Conservation (phyloP, 2,888 invertebrate genomes). For the Lepas anatifera region DNA sequence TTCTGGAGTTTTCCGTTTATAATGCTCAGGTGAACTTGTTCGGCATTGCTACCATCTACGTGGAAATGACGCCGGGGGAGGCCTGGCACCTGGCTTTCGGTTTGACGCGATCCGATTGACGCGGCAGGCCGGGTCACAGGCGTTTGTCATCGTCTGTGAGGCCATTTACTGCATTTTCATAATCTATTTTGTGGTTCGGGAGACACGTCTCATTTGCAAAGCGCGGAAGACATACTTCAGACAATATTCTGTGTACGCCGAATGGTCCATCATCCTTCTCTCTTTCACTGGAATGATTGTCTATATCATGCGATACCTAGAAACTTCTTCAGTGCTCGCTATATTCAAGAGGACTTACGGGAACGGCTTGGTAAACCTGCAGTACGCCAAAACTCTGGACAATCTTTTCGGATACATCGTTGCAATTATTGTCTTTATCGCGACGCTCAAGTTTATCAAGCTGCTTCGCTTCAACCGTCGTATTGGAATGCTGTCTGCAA, state of each 20-base stretch:
- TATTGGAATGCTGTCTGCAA: conserved; percentile 29
- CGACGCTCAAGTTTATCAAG: conserved; percentile 39
- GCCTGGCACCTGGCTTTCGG: conserved; percentile 24
- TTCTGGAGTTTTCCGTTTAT: conserved; percentile 41
- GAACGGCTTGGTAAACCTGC: conserved; percentile 29
- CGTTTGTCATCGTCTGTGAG: conserved; percentile 35
- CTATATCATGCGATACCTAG: conserved; percentile 17
- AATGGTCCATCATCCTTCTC: conserved; percentile 18
- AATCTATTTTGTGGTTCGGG: conserved; percentile 31
- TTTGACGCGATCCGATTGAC: conserved; percentile 22
- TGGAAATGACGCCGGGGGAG: conserved; percentile 26
- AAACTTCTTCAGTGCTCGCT: conserved; percentile 15
- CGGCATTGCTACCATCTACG: conserved; percentile 23
- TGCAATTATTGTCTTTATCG: conserved; percentile 38
- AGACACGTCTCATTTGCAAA: conserved; percentile 21
- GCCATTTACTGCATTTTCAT: conserved; percentile 34
- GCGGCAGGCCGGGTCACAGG: conserved; percentile 26
- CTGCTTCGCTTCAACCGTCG: conserved; percentile 35
- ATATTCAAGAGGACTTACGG: conserved; percentile 22
- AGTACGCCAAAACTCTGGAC: conserved; percentile 36
- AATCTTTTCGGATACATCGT: conserved; percentile 37
- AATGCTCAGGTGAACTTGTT: conserved; percentile 35
- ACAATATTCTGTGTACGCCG: conserved; percentile 21
- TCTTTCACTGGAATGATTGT: conserved; percentile 19
- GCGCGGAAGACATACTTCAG: conserved; percentile 20